Percentiles rank a stretch among this genome's conserved stretches.
phyloP scores from a whole-genome alignment of 2,797 vertebrate genomes.

The Myioborus miniatus region DNA sequence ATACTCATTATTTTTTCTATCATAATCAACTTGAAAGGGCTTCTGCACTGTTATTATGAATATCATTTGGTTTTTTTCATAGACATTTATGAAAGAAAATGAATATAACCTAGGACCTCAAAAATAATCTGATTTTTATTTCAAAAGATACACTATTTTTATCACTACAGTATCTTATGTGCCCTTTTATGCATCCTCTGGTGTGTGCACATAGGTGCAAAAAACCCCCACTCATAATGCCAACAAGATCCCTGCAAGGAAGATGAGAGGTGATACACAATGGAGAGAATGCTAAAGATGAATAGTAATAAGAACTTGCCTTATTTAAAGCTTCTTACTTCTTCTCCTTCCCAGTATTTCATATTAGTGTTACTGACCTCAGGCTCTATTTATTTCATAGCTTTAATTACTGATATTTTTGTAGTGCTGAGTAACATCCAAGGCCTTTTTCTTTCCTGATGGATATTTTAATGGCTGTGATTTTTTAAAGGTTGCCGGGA shows the following conservation, averaged over 20 bases:
- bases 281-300: neutral
- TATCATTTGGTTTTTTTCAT: neutral
- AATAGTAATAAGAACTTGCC: neutral
- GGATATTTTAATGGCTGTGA: neutral
- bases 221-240: accelerated
- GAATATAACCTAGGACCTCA: neutral
- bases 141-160: neutral
- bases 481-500: neutral
- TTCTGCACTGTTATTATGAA: neutral
- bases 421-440: neutral
- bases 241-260: neutral
- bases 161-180: neutral
- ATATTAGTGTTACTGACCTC: neutral
- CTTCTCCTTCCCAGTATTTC: neutral
- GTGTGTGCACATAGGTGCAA: neutral
- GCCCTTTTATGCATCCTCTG: neutral
- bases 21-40: neutral
- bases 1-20: neutral
- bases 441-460: neutral
- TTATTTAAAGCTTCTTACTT: neutral
- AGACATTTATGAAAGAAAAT: neutral
- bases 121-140: neutral
- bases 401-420: neutral
- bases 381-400: neutral
- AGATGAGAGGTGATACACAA: neutral